A percentile compares a stretch with the other conserved stretches of the same genome.
Conservation (phyloP, 2,888 invertebrate genomes). For the Hesperia comma region DNA sequence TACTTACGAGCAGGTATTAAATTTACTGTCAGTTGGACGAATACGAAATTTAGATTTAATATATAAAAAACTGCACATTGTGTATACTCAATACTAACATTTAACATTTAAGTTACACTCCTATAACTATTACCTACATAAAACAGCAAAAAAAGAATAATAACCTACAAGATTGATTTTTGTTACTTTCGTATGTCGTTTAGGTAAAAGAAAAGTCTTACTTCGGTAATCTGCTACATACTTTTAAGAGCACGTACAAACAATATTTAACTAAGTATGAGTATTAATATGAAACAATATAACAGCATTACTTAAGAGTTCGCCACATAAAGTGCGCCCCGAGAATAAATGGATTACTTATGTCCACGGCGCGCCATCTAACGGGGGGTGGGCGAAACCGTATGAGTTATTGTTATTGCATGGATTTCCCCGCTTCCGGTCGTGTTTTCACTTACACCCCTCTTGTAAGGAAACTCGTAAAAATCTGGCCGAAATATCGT, state of each 20-base stretch:
- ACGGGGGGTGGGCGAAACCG: constrained; percentile 74
- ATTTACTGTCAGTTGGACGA: too few relatives aligned
- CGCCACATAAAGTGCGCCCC: constrained; percentile 81
- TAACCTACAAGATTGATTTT: too few relatives aligned
- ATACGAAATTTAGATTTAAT: too few relatives aligned
- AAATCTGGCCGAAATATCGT: constrained; percentile 74
- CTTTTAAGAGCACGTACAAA: constrained; percentile 57
- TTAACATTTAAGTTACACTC: too few relatives aligned
- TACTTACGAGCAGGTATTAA: too few relatives aligned
- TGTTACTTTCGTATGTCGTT: too few relatives aligned
- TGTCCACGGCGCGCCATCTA: constrained; percentile 80
- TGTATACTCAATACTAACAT: too few relatives aligned
- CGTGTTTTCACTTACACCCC: constrained; percentile 81
- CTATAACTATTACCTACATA: too few relatives aligned
- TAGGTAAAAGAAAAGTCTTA: constrained; percentile 42
- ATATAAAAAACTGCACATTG: too few relatives aligned
- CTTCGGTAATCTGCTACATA: constrained; percentile 59
- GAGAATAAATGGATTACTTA: constrained; percentile 84
- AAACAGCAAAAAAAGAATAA: too few relatives aligned
- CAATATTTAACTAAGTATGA: constrained; percentile 69
- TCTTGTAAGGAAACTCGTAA: constrained; percentile 73
- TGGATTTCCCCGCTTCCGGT: constrained; percentile 78
- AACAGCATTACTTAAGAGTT: constrained; percentile 72
- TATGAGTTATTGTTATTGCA: constrained; percentile 82
- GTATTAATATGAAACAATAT: constrained; percentile 81